These are phyloP conservation scores for Rapana venosa DNA, from an alignment of 2,888 invertebrate genomes.

Conservation along the genomic window DNA sequence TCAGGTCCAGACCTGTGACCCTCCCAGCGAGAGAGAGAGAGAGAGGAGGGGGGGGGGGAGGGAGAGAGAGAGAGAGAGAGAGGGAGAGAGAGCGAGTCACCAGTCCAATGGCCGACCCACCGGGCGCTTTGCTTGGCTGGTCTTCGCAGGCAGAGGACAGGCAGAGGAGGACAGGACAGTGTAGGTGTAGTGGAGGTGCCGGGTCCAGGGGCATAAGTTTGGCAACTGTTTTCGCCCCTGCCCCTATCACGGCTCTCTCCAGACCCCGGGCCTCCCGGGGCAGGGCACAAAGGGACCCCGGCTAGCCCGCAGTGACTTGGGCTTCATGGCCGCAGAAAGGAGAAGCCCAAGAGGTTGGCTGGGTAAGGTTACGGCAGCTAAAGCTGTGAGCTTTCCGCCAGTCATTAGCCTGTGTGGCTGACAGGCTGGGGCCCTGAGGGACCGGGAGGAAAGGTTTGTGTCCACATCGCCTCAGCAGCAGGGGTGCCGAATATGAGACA, in stretches of 20 bases:
- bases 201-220: constrained; percentile 50
- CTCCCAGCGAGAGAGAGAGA: too few relatives aligned
- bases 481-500: constrained; percentile 28
- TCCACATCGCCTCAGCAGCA: constrained; percentile 26
- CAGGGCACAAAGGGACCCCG: constrained; percentile 21
- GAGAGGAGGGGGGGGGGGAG: too few relatives aligned
- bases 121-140: too few relatives aligned
- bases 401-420: constrained; percentile 32
- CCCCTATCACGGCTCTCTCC: constrained; percentile 38
- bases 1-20: too few relatives aligned
- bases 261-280: constrained; percentile 30
- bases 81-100: too few relatives aligned
- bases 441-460: constrained; percentile 6
- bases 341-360: not conserved
- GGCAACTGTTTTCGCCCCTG: constrained; percentile 38
- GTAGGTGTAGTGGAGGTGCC: not conserved
- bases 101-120: too few relatives aligned
- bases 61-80: too few relatives aligned
- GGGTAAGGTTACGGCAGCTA: constrained; percentile 30
- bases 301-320: constrained; percentile 22
- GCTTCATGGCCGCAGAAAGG: constrained; percentile 5
- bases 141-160: too few relatives aligned
- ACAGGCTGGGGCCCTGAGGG: constrained; percentile 3
- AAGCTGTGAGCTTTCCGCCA: constrained; percentile 25
- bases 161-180: too few relatives aligned